Percentiles rank a stretch among this genome's conserved stretches.
Evolutionary conservation across 2,888 invertebrate genomes (phyloP).

Genomic region (Agonum fuliginosum): DNA sequence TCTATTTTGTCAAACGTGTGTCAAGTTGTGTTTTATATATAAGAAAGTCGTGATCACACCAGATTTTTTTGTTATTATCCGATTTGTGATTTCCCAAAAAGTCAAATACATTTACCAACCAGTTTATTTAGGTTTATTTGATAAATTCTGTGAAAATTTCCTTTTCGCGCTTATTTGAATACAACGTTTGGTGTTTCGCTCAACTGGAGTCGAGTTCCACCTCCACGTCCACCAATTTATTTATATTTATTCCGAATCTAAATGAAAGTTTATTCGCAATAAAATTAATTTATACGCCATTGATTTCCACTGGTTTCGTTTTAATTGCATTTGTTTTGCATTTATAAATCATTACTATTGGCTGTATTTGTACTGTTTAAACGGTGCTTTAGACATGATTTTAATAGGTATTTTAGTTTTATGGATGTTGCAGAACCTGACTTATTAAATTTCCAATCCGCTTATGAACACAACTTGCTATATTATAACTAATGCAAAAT

Average conservation of each 20-base stretch:
- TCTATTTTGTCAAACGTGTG: no score
- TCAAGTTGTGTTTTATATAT: no score
- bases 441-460: constrained; percentile 3
- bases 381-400: constrained; percentile 34
- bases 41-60: no score
- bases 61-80: no score
- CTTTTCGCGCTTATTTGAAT: not conserved
- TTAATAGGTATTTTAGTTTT: constrained; percentile 43
- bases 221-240: constrained; percentile 18
- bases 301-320: constrained; percentile 40
- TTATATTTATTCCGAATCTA: constrained; percentile 30
- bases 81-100: no score
- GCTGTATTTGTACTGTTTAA: constrained; percentile 24
- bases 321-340: constrained; percentile 42
- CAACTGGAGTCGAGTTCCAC: not conserved
- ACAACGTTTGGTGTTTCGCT: not conserved
- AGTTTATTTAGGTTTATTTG: no score
- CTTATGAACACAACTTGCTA: constrained; percentile 3
- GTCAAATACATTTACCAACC: no score
- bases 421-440: constrained; percentile 3
- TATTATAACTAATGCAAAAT: not conserved
- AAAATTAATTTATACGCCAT: constrained; percentile 44
- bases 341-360: constrained; percentile 46
- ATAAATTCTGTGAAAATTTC: constrained; percentile 5
- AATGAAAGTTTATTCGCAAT: constrained; percentile 35